Evolutionary conservation across 2,113 vertebrate genomes (phyloP).

Genomic region (Eurystomus gularis): DNA sequence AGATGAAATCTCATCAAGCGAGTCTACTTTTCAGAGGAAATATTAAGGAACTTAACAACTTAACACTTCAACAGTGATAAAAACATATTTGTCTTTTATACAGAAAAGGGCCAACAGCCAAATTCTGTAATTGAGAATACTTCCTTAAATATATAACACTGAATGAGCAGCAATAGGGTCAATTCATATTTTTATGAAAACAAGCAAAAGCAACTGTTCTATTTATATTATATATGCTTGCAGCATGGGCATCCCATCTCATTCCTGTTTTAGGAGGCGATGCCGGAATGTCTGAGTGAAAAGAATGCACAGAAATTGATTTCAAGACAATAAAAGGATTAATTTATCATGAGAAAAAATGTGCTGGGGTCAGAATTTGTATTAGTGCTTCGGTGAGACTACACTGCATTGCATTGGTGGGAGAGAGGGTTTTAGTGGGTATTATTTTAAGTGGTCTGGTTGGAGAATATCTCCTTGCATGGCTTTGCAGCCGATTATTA

Average conservation of each 20-base stretch:
- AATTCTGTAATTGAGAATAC: slow-evolving; percentile 30
- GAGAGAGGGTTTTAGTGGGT: neutral
- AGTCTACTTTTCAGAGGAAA: slow-evolving; percentile 39
- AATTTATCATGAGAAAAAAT: neutral
- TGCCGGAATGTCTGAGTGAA: neutral
- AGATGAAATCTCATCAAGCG: neutral
- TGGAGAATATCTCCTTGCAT: neutral
- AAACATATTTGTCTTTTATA: slow-evolving; percentile 31
- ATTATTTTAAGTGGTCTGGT: neutral
- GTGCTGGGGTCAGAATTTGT: neutral
- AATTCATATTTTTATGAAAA: neutral
- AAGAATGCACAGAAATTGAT: neutral
- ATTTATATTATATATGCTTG: neutral
- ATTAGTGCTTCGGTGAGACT: neutral
- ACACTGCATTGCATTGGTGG: neutral
- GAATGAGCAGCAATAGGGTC: neutral
- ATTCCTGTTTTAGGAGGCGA: neutral
- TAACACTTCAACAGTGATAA: slow-evolving; percentile 50
- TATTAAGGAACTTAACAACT: slow-evolving; percentile 53
- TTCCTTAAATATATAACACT: neutral
- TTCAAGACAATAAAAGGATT: neutral
- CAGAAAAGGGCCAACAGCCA: slow-evolving; percentile 18
- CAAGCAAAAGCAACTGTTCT: neutral
- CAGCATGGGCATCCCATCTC: rapidly evolving
- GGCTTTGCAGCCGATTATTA: neutral